Conservation (phyloP, 2,113 vertebrate genomes). For the Stomatorhinus ivindoensis region DNA sequence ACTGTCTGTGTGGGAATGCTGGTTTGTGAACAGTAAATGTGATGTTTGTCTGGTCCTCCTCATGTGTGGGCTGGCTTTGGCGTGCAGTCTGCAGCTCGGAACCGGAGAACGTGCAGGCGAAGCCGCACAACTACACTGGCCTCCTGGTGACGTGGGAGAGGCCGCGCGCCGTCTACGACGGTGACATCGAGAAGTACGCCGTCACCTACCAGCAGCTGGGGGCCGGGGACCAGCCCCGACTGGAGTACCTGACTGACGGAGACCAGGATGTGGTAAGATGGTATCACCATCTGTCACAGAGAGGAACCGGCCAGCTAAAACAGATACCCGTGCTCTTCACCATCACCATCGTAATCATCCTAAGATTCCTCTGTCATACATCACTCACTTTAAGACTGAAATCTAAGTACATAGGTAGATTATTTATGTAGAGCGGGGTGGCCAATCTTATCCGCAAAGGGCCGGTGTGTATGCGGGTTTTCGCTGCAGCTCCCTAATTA, state of each 20-base stretch:
- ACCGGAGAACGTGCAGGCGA: slow-evolving; percentile 81
- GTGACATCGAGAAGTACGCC: slow-evolving; percentile 82
- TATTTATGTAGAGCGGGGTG: background rate
- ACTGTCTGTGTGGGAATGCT: background rate
- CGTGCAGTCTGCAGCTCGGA: slow-evolving; percentile 87
- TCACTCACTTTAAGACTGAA: background rate
- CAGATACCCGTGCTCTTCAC: background rate
- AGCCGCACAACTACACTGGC: slow-evolving; percentile 80
- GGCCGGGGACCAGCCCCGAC: slow-evolving; percentile 57
- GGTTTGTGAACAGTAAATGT: background rate
- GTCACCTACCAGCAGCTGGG: slow-evolving; percentile 72
- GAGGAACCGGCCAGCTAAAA: background rate
- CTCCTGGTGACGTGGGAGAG: slow-evolving; percentile 91
- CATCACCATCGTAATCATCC: background rate
- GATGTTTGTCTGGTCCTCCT: background rate
- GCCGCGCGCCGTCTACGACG: slow-evolving; percentile 83
- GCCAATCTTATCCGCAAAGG: too few species aligned
- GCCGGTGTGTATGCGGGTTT: too few species aligned
- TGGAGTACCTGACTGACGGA: slow-evolving; percentile 85
- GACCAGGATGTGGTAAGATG: slow-evolving; percentile 94
- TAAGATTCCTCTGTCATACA: background rate
- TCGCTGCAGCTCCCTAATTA: too few species aligned
- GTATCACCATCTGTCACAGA: background rate
- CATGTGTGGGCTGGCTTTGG: background rate
- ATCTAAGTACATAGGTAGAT: background rate